phyloP scores from a whole-genome alignment of 2,888 invertebrate species.

The Ectobius pallidus region DNA sequence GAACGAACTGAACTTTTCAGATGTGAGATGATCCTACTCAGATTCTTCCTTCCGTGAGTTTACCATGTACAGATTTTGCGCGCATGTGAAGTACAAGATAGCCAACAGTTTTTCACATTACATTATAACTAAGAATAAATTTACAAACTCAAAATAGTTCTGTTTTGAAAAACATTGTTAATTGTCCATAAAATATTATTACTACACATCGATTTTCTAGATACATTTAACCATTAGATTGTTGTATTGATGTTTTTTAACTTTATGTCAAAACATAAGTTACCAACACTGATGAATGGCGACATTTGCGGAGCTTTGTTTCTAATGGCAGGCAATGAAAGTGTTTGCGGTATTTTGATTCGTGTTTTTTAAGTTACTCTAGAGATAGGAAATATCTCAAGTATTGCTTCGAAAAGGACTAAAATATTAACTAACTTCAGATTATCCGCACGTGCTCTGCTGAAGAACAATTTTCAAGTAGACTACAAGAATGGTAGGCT shows the following conservation, averaged over 20 bases:
- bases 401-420: neutral
- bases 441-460: neutral
- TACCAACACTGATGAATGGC: neutral
- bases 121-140: neutral
- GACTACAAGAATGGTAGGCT: constrained; percentile 59
- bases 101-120: constrained; percentile 6
- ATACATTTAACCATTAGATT: too few species aligned
- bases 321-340: neutral
- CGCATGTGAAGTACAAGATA: neutral
- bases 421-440: neutral
- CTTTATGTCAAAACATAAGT: neutral
- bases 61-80: too few species aligned
- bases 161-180: too few species aligned
- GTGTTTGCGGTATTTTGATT: constrained; percentile 1
- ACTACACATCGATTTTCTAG: too few species aligned
- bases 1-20: too few species aligned
- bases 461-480: neutral
- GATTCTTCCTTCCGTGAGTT: too few species aligned
- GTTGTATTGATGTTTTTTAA: neutral
- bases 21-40: too few species aligned
- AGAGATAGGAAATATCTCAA: neutral
- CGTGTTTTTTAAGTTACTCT: neutral
- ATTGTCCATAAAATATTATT: too few species aligned
- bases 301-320: constrained; percentile 31
- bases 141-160: neutral